Conservation (phyloP, 2,888 invertebrate genomes). For the Trisateles emortualis region DNA sequence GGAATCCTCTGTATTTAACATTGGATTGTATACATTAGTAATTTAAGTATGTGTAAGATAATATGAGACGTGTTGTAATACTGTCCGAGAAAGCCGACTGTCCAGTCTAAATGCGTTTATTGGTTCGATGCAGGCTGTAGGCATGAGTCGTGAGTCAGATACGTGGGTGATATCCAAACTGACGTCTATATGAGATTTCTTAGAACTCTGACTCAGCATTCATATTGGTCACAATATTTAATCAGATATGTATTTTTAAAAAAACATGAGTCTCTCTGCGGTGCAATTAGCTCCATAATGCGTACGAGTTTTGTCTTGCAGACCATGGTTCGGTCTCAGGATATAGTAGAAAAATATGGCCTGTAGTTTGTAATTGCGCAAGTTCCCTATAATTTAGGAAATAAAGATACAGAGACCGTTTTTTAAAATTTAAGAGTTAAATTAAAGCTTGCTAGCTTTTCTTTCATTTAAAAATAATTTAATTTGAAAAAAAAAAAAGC, state of each 20-base stretch:
- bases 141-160: conserved; percentile 59
- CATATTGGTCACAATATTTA: conserved; percentile 3
- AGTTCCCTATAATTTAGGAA: too few relatives aligned
- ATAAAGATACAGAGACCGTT: too few relatives aligned
- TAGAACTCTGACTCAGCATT: conserved; percentile 47
- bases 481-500: too few relatives aligned
- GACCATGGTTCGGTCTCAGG: too few relatives aligned
- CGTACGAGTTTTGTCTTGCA: too few relatives aligned
- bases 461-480: too few relatives aligned
- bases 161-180: conserved; percentile 50
- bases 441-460: too few relatives aligned
- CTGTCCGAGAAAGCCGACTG: conserved; percentile 47
- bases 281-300: too few relatives aligned
- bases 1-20: too few relatives aligned
- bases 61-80: conserved; percentile 26
- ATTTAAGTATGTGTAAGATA: background rate
- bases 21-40: background rate
- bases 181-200: conserved; percentile 39
- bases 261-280: background rate
- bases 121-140: conserved; percentile 29
- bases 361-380: too few relatives aligned
- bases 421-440: too few relatives aligned
- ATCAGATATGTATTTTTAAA: background rate
- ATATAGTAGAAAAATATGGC: too few relatives aligned
- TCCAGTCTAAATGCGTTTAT: conserved; percentile 40